phyloP scores from a whole-genome alignment of 2,888 invertebrate species.

The Agrochola lychnidis region DNA sequence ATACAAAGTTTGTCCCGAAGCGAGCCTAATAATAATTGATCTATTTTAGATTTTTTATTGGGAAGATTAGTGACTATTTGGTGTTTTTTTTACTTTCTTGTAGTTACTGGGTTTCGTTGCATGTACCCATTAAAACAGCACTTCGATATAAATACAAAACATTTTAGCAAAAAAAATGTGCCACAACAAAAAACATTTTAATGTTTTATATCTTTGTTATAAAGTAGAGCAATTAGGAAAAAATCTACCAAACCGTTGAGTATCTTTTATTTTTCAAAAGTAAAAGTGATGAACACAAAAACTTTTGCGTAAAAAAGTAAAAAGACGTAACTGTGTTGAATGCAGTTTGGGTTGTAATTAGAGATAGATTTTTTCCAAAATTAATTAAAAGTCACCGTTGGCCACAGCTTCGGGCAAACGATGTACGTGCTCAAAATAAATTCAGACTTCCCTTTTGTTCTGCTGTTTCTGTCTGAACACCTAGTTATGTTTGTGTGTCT shows the following conservation, averaged over 20 bases:
- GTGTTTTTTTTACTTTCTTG: not conserved
- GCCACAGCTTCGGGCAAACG: slow-evolving; percentile 72
- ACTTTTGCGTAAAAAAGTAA: slow-evolving; percentile 38
- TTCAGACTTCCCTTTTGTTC: slow-evolving; percentile 77
- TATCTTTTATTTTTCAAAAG: slow-evolving; percentile 35
- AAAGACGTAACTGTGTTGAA: slow-evolving; percentile 59
- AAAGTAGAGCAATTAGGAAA: slow-evolving; percentile 43
- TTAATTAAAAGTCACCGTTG: slow-evolving; percentile 84
- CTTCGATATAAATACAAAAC: not conserved
- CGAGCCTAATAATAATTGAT: not conserved
- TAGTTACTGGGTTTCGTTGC: not conserved
- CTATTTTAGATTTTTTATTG: not conserved
- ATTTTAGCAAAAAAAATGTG: not conserved
- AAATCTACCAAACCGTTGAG: slow-evolving; percentile 19
- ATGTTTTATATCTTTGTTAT: slow-evolving; percentile 11
- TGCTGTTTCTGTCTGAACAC: slow-evolving; percentile 78
- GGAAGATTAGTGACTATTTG: too few relatives aligned
- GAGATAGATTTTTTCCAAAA: slow-evolving; percentile 81
- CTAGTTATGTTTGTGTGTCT: slow-evolving; percentile 44
- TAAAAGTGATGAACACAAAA: slow-evolving; percentile 47
- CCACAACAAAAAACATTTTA: not conserved
- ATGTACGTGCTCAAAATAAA: slow-evolving; percentile 87
- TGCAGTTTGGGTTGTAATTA: slow-evolving; percentile 75
- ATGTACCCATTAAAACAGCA: not conserved
- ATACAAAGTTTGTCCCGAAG: not conserved